Evolutionary conservation across 2,797 vertebrate species (phyloP), one percentile per base, ranked within the genome.

Genomic region (Danio kyathit): DNA sequence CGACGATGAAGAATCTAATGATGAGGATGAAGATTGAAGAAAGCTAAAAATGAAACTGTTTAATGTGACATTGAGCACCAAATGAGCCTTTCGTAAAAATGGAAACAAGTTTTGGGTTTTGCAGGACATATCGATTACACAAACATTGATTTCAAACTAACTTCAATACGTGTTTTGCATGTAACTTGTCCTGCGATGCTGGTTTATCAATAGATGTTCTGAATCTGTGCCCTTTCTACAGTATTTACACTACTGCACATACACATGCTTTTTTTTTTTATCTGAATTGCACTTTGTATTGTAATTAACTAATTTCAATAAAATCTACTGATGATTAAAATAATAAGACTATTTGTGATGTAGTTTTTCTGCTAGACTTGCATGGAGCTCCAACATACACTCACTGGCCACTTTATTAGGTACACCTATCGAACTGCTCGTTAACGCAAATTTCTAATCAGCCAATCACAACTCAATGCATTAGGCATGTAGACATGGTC

Each of bases 201-300:
- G 44, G 44, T 66, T 66, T 46, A 13, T 56, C 12, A 29, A 1
- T 29, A 29, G 1, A 29, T 29, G 29, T 29, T 29, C 29, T 29
- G 29, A 29, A 29, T 29, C 51, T 14, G 12, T 57, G 40, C 12
- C 12, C 52, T 44, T 44, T 7, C 38, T 19, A 6, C 17, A 72
- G 8, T 17, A 19, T 21, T 11, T 41, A 6, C 11, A 71, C 19
- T n/a, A 19, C 4, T 43, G 69, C 40, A 56, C 12, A 21, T 6
- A 2, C 52, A 57, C 40, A 21, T 44, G n/a, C 52, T 44, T 74
- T 6, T 13, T 74, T 48, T 29, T 29, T 46, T 19, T 44, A 57
- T 9, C n/a, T 41, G 57, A 73, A 74, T 48, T 43, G 49, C 21
- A 70, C 29, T 54, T 41, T 72, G n/a, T n/a, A 57, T 19, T 21